Conservation (phyloP, 2,797 vertebrate species). For the Gymnothorax javanicus region DNA sequence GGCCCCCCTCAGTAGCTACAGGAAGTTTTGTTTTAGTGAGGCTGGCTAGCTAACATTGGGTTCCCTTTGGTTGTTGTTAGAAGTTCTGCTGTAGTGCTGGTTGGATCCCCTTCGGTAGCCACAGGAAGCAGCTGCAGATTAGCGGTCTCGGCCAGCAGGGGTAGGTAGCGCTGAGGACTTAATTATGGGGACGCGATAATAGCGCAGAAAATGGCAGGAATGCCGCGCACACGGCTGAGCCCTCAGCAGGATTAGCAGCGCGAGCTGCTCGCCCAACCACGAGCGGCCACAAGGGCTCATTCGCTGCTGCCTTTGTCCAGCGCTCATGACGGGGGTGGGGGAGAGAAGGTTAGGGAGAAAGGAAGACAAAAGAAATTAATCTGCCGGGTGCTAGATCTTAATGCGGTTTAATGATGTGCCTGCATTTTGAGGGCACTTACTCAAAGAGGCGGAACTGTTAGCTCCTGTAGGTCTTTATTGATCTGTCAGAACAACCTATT, state of each 20-base stretch:
- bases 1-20: too few relatives aligned
- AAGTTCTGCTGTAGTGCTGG: too few relatives aligned
- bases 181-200: conserved; percentile 74
- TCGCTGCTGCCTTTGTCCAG: conserved; percentile 69
- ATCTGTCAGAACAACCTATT: conserved; percentile 64
- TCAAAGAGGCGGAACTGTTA: conserved; percentile 50
- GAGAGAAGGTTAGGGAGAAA: conserved; percentile 40
- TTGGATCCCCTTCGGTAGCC: conserved; percentile 50
- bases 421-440: conserved; percentile 61
- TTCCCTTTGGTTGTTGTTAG: too few relatives aligned
- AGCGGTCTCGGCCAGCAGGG: conserved; percentile 52
- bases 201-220: conserved; percentile 72
- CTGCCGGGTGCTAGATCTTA: conserved; percentile 72
- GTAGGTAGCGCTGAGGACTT: conserved; percentile 64
- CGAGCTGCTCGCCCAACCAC: conserved; percentile 68
- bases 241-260: conserved; percentile 73
- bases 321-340: conserved; percentile 50
- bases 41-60: too few relatives aligned
- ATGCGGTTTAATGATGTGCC: conserved; percentile 74
- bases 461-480: conserved; percentile 65
- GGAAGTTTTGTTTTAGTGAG: too few relatives aligned
- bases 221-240: conserved; percentile 69
- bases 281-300: conserved; percentile 50
- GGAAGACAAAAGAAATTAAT: conserved; percentile 66
- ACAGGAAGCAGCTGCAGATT: conserved; percentile 59